Evolutionary conservation across 2,113 vertebrate species (phyloP), one percentile per base, ranked within the genome.

Genomic region (Ochotona princeps): DNA sequence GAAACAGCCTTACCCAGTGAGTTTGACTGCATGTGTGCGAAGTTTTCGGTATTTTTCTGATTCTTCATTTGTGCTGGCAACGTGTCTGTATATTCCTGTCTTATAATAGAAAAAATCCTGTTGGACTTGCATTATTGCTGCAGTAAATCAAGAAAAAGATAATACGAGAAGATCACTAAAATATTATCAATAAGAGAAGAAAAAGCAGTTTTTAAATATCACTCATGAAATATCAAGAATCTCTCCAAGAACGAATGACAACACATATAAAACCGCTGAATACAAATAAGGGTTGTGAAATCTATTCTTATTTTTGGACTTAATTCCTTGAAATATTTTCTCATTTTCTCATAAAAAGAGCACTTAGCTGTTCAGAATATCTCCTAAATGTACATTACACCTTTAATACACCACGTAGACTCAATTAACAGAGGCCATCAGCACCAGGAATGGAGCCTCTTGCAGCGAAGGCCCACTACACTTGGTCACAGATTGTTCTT

Each of bases 31-130:
- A 95, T 98, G 98, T 65, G 96, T 97, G 93, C 91, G 97, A 92
- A 97, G 96, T 60, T 95, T 95, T 78, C 0, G 49, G 60, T 94
- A 94, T 91, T 90, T 97, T 95, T 92, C 95, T 93, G 95, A 86
- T 74, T 95, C 86, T 80, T 67, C 88, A 73, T 89, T 83, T 93
- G 89, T 63, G 47, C 80, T 73, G 35, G 38, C 35, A 15, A 96
- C 92, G 47, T 93, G 96, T 92, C 73, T 97, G 57, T 98, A 98
- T 96, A 98, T 98, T 67, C 98, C 98, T 6, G 90, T 89, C 95
- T 98, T 98, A 92, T 98, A 98, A 92, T 97, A 97, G 96, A 98
- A 98, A 96, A 98, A 98, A 63, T 98, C 98, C 3, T 97, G 97
- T 25, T 98, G 97, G 17, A 98, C 98, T 93, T 97, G 97, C 98